Evolutionary conservation across 2,888 invertebrate genomes (phyloP).

Genomic region (Stenichneumon culpator): DNA sequence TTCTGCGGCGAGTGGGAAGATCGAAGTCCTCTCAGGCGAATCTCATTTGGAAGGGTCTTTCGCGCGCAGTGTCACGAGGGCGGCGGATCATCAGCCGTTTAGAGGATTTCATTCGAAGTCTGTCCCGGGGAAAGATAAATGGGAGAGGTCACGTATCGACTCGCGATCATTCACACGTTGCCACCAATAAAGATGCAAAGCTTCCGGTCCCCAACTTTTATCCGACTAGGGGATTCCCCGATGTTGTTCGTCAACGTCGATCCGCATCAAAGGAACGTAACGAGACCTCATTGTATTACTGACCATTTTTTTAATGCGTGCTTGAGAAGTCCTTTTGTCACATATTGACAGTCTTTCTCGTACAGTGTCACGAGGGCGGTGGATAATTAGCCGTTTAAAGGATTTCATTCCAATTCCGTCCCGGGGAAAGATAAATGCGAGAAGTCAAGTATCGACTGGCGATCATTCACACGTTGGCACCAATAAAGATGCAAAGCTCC

Average conservation of each 20-base stretch:
- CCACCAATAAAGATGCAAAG: conserved; percentile 26
- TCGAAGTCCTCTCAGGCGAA: conserved; percentile 11
- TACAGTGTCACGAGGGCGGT: neutral
- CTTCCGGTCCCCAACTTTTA: neutral
- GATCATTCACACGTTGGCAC: conserved; percentile 23
- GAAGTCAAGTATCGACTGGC: conserved; percentile 27
- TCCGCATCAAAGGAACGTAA: neutral
- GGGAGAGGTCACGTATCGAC: conserved; percentile 30
- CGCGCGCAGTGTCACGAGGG: neutral
- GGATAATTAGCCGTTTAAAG: conserved; percentile 33
- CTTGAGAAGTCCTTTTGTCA: neutral
- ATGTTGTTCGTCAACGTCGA: neutral
- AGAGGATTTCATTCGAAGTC: conserved; percentile 35
- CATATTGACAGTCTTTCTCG: neutral
- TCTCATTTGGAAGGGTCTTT: neutral
- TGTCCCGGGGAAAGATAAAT: conserved; percentile 24
- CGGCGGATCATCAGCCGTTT: conserved; percentile 25
- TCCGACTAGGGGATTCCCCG: neutral
- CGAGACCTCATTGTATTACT: neutral
- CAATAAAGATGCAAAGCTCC: neutral
- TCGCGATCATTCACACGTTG: conserved; percentile 22
- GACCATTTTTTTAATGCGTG: neutral
- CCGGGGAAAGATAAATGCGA: conserved; percentile 26
- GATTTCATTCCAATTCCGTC: conserved; percentile 20
- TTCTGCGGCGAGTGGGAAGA: neutral